Percentiles rank a stretch among this genome's conserved stretches.
These are phyloP conservation scores for Rhinolophus ferrumequinum DNA, from an alignment of 2,113 vertebrate species.

Conservation along the genomic window DNA sequence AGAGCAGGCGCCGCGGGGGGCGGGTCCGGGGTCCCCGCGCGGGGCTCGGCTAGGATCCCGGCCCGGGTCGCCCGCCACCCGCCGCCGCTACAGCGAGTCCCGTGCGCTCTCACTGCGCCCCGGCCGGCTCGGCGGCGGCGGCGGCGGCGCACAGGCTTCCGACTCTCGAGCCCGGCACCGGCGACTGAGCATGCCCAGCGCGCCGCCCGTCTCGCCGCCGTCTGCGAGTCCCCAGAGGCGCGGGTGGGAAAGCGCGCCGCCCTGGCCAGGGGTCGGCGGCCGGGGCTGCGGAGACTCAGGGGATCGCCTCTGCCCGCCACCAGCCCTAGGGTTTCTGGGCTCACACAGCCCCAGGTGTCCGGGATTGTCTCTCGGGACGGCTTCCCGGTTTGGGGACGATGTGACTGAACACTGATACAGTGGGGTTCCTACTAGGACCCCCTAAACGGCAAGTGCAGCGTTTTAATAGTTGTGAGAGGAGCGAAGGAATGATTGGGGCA, in stretches of 20 bases:
- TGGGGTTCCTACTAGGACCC: background rate
- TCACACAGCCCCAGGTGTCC: background rate
- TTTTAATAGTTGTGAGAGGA: background rate
- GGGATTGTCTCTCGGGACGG: background rate
- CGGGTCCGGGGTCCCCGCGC: background rate
- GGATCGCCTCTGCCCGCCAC: background rate
- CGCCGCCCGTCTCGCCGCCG: slow-evolving; percentile 51
- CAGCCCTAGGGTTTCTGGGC: background rate
- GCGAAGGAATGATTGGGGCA: background rate
- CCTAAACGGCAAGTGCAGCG: background rate
- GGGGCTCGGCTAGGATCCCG: background rate
- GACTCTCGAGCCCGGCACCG: slow-evolving; percentile 62
- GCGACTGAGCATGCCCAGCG: slow-evolving; percentile 81
- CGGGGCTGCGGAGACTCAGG: background rate
- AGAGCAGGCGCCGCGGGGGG: slow-evolving; percentile 49
- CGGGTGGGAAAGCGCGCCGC: slow-evolving; percentile 46
- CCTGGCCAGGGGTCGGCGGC: background rate
- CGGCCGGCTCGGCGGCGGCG: slow-evolving; percentile 27
- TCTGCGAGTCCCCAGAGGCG: slow-evolving; percentile 63
- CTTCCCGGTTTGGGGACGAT: background rate
- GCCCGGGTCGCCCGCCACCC: background rate
- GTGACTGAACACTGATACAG: background rate
- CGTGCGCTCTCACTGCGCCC: slow-evolving; percentile 41
- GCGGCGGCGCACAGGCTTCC: slow-evolving; percentile 65
- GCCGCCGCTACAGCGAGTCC: slow-evolving; percentile 46